Percentiles rank a stretch among this genome's conserved stretches.
These are phyloP conservation scores for Desmodus rotundus DNA, from an alignment of 2,113 vertebrate genomes.

Conservation along the genomic window DNA sequence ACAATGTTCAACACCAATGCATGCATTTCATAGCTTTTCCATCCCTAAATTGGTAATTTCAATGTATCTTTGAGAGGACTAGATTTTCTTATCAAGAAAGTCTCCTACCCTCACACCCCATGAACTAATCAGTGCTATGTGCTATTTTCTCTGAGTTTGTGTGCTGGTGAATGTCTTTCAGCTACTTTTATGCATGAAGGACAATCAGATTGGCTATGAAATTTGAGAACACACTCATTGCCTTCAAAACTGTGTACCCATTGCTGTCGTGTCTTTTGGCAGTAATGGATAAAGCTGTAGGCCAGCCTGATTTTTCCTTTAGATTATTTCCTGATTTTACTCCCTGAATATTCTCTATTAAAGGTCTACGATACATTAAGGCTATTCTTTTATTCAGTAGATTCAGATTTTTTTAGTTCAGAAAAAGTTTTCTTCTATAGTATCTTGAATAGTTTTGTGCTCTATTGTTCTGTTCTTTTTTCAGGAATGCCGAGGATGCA, in stretches of 20 bases:
- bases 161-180: neutral
- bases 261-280: neutral
- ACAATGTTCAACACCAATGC: neutral
- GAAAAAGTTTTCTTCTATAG: constrained; percentile 39
- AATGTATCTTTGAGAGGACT: neutral
- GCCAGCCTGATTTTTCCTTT: neutral
- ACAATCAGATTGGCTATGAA: neutral
- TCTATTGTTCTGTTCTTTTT: neutral
- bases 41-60: neutral
- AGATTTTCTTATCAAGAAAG: neutral
- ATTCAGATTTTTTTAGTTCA: constrained; percentile 7
- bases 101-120: neutral
- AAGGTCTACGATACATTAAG: neutral
- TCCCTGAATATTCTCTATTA: neutral
- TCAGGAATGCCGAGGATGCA: neutral
- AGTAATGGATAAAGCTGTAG: neutral
- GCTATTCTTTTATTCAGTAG: neutral
- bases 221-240: neutral
- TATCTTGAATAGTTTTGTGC: neutral
- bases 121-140: neutral
- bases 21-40: neutral
- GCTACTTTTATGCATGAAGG: neutral
- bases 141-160: neutral
- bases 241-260: neutral
- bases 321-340: neutral